Evolutionary conservation across 2,888 invertebrate genomes (phyloP).

Genomic region (Tholera decimalis): DNA sequence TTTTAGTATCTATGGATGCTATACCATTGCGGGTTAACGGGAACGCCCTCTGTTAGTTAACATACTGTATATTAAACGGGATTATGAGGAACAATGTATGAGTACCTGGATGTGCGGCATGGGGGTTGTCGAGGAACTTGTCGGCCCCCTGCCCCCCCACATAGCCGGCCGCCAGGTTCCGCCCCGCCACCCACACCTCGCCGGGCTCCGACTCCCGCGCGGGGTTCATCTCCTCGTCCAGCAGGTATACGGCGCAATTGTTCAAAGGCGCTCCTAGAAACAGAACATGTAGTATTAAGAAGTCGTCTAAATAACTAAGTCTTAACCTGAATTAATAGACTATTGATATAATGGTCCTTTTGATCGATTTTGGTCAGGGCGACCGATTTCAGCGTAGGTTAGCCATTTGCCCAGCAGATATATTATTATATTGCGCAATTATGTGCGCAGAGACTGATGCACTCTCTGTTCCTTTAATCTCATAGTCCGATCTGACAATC

Average conservation of each 20-base stretch:
- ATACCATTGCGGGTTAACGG: too few relatives aligned
- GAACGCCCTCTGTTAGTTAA: too few relatives aligned
- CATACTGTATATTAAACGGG: not conserved
- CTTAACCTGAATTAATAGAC: not conserved
- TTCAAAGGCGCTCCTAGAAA: constrained; percentile 93
- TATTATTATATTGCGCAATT: too few relatives aligned
- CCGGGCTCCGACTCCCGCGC: constrained; percentile 95
- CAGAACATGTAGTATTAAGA: not conserved
- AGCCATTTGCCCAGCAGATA: too few relatives aligned
- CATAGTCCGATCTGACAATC: too few relatives aligned
- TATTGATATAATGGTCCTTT: too few relatives aligned
- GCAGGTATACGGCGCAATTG: constrained; percentile 95
- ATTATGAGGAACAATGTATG: not conserved
- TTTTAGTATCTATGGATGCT: too few relatives aligned
- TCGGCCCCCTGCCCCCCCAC: constrained; percentile 94
- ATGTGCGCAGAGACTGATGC: too few relatives aligned
- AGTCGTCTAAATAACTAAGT: not conserved
- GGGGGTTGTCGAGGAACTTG: constrained; percentile 94
- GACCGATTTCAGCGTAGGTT: too few relatives aligned
- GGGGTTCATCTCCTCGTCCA: constrained; percentile 94
- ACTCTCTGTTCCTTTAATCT: too few relatives aligned
- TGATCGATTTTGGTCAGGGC: too few relatives aligned
- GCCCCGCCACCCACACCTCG: constrained; percentile 95
- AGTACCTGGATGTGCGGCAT: constrained; percentile 90
- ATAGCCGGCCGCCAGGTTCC: constrained; percentile 95